phyloP scores from a whole-genome alignment of 1,140 invertebrate genomes.

The Drosophila arizonae region DNA sequence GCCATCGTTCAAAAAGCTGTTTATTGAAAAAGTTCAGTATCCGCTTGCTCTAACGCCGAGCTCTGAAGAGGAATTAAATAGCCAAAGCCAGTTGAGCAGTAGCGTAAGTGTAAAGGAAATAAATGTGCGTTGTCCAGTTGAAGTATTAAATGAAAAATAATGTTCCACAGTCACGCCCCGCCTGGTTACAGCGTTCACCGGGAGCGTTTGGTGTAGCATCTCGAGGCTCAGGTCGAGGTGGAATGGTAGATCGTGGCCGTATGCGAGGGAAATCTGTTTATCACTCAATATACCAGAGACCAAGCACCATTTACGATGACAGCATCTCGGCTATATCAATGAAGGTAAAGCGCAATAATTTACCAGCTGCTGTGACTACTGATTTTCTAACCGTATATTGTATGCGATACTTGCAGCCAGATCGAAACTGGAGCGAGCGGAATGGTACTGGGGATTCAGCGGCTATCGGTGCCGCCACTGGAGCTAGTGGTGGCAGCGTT shows the following conservation, averaged over 20 bases:
- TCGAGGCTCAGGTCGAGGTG: slow-evolving; percentile 84
- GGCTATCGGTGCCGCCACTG: slow-evolving; percentile 49
- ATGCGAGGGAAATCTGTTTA: slow-evolving; percentile 84
- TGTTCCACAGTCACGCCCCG: slow-evolving; percentile 70
- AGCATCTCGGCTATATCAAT: slow-evolving; percentile 37
- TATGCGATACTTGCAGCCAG: slow-evolving; percentile 30
- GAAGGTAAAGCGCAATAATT: slow-evolving; percentile 44
- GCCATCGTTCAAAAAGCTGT: slow-evolving; percentile 86
- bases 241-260: slow-evolving; percentile 85
- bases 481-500: slow-evolving; percentile 31
- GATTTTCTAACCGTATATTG: background rate
- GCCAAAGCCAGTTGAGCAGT: slow-evolving; percentile 37
- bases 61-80: slow-evolving; percentile 89
- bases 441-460: slow-evolving; percentile 85
- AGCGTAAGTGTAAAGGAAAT: slow-evolving; percentile 39
- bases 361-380: background rate
- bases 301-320: slow-evolving; percentile 72
- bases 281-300: slow-evolving; percentile 78
- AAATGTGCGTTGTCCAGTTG: background rate
- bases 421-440: slow-evolving; percentile 85
- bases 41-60: slow-evolving; percentile 90
- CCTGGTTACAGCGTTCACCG: slow-evolving; percentile 85
- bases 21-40: slow-evolving; percentile 89
- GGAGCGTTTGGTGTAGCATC: slow-evolving; percentile 62
- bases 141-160: background rate